These are phyloP conservation scores for Callipepla squamata DNA, from an alignment of 2,113 vertebrate species.

Conservation along the genomic window DNA sequence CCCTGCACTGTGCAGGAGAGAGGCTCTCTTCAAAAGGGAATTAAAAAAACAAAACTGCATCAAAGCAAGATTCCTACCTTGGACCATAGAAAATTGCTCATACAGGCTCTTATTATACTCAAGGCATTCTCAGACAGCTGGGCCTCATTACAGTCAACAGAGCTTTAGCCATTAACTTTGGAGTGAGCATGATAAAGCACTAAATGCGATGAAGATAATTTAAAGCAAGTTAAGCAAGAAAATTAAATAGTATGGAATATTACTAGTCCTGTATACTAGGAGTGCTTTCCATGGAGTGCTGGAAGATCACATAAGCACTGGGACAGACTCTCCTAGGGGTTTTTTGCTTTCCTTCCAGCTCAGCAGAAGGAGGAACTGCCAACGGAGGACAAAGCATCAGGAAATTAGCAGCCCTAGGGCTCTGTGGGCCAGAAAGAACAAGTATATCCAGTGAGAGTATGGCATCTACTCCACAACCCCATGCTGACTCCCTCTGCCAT, in stretches of 20 bases:
- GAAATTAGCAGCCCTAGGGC: not conserved
- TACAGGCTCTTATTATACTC: not conserved
- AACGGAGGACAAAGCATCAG: accelerated
- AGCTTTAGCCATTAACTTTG: constrained; percentile 27
- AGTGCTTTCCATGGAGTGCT: not conserved
- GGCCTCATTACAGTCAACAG: constrained; percentile 10
- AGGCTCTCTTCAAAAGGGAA: not conserved
- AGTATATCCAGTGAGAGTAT: not conserved
- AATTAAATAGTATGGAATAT: not conserved
- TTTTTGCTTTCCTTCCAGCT: not conserved
- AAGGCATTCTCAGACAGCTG: not conserved
- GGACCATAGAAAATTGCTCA: constrained; percentile 11
- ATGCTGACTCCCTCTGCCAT: accelerated
- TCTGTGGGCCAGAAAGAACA: not conserved
- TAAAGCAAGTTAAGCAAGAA: constrained; percentile 24
- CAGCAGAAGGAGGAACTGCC: not conserved
- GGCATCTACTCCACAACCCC: accelerated
- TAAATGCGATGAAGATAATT: not conserved
- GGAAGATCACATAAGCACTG: not conserved
- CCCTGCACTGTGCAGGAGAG: not conserved
- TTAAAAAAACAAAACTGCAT: not conserved
- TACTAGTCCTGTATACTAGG: not conserved
- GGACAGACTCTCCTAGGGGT: not conserved
- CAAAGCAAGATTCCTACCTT: constrained; percentile 25
- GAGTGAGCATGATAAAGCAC: constrained; percentile 24